phyloP scores from a whole-genome alignment of 2,113 vertebrate genomes.

The Pseudopipra pipra region DNA sequence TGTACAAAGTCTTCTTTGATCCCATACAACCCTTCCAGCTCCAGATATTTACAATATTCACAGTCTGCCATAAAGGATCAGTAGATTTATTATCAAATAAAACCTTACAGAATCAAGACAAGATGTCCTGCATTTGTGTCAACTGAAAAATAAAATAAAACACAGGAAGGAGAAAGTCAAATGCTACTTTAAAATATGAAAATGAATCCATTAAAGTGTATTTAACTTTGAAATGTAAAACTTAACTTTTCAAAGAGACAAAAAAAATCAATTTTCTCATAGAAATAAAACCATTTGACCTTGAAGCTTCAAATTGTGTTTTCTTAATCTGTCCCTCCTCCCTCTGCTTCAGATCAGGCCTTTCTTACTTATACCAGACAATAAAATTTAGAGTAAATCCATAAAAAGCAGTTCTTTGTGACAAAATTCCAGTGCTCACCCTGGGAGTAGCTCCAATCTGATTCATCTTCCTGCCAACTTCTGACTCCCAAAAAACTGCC shows the following conservation, averaged over 20 bases:
- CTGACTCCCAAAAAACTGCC: background rate
- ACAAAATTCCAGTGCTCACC: background rate
- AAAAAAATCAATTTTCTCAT: background rate
- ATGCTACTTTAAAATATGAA: background rate
- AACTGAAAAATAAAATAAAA: background rate
- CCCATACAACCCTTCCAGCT: background rate
- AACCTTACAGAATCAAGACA: background rate
- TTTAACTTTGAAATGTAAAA: constrained; percentile 13
- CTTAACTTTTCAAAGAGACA: background rate
- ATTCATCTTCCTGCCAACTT: background rate
- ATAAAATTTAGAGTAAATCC: background rate
- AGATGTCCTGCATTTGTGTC: background rate
- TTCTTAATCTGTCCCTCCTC: background rate
- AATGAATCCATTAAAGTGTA: background rate
- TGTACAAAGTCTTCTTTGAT: constrained; percentile 1
- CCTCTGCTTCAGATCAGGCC: background rate
- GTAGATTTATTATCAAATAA: constrained; percentile 15
- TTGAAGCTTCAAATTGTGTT: constrained; percentile 2
- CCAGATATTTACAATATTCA: constrained; percentile 59
- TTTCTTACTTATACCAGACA: background rate
- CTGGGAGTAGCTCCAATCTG: background rate
- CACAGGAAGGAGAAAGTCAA: background rate
- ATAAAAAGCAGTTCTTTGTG: background rate
- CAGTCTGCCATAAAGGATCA: constrained; percentile 42
- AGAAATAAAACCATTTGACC: constrained; percentile 58